Base-by-base conservation (phyloP, 2,888 invertebrate species). In the Brassicogethes aeneus region DNA sequence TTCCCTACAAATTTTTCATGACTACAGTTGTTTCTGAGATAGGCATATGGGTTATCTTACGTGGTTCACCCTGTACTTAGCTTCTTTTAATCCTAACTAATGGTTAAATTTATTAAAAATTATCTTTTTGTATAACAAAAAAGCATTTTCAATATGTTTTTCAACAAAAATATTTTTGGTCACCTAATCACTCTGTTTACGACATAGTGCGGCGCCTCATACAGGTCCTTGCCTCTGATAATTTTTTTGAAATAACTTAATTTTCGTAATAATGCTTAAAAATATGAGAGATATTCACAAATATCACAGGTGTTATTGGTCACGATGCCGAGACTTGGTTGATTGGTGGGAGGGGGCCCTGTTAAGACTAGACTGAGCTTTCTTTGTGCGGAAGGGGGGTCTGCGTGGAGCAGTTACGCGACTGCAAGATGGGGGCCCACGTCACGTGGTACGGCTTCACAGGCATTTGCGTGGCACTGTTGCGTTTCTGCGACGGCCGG, bases 271-370 rank as follows among this genome's bases (percentile, higher is more conserved):
- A 51, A 52, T 58, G 54, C 63, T 62, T 64, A 63, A 62, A 61
- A 64, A 60, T 63, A 64, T 57, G 61, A 65, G n/a, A n/a, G 64
- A 65, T 68, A 67, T 66, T 68, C 66, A 66, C 68, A 67, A 66
- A 61, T 68, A 68, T 68, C 68, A 67, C 68, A 68, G 66, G 67
- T 68, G 68, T 64, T 63, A 66, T 68, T 68, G 67, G 68, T 67
- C 66, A 66, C 64, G 64, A 57, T 63, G 60, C 61, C 65, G 64
- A 65, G 62, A 64, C 65, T 59, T 51, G 43, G 39, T 47, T 54
- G 60, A 62, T 61, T 62, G 61, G 59, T 59, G 60, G 55, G 56
- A 45, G 46, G 46, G 48, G 39, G 41, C 41, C 42, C 42, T 30
- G 43, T 46, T 32, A 39, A 41, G 48, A 50, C 57, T 65, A 69